Evolutionary conservation across 2,113 vertebrate genomes (phyloP).

Genomic region (Antechinus stuartii): DNA sequence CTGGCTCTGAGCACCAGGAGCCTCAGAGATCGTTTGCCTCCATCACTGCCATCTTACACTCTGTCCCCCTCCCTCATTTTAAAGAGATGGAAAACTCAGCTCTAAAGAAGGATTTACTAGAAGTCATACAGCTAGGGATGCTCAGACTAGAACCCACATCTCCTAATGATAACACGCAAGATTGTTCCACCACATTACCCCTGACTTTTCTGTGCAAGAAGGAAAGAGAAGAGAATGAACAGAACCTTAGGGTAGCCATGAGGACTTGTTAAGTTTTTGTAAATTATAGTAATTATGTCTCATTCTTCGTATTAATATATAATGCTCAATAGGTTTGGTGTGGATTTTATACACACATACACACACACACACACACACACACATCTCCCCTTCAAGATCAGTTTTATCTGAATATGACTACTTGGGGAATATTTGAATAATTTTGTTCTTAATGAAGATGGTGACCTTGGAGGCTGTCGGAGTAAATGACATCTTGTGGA

Average conservation of each 20-base stretch:
- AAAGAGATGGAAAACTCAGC: slow-evolving; percentile 5
- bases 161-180: background rate
- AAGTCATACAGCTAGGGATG: slow-evolving; percentile 5
- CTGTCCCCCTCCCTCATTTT: slow-evolving; percentile 44
- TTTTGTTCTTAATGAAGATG: slow-evolving; percentile 41
- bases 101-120: slow-evolving; percentile 6
- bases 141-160: background rate
- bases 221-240: background rate
- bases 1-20: slow-evolving; percentile 57
- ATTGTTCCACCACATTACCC: background rate
- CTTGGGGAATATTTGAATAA: slow-evolving; percentile 20
- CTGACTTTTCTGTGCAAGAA: background rate
- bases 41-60: background rate
- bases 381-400: background rate
- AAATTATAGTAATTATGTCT: slow-evolving; percentile 68
- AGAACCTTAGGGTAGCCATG: slow-evolving; percentile 52
- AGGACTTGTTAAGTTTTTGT: slow-evolving; percentile 43
- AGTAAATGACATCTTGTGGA: background rate
- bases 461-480: slow-evolving; percentile 65
- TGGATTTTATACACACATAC: slow-evolving; percentile 17
- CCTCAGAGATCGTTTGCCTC: slow-evolving; percentile 45
- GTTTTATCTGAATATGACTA: slow-evolving; percentile 41
- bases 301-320: slow-evolving; percentile 39
- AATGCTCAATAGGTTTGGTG: background rate
- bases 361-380: background rate